Evolutionary conservation across 2,113 vertebrate genomes (phyloP).

Genomic region (Bettongia penicillata): DNA sequence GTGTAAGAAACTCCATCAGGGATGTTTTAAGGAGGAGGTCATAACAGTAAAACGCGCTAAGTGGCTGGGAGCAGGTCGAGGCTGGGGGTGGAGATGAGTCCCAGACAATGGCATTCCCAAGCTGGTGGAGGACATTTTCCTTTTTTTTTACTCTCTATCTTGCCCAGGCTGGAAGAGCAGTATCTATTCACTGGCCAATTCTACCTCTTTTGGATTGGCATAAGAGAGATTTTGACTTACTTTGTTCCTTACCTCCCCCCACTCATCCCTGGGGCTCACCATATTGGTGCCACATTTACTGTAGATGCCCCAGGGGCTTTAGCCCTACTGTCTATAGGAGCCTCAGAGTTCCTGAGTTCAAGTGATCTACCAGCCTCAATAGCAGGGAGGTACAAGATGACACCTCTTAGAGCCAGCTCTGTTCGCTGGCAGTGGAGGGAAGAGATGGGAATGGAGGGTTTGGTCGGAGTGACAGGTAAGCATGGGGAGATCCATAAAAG

Average conservation of each 20-base stretch:
- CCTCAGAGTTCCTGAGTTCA: no score
- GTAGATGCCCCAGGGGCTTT: background rate
- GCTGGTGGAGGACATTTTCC: background rate
- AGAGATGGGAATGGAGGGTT: background rate
- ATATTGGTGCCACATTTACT: background rate
- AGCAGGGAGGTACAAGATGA: background rate
- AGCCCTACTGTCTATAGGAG: background rate
- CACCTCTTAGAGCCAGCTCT: background rate
- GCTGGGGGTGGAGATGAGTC: background rate
- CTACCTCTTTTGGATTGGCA: background rate
- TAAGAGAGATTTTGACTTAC: background rate
- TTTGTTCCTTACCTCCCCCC: background rate
- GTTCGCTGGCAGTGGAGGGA: background rate
- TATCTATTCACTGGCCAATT: background rate
- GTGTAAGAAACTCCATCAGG: background rate
- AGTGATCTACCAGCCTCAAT: background rate
- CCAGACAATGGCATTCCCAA: background rate
- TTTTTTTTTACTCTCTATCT: background rate
- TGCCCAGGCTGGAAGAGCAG: background rate
- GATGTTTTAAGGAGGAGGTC: background rate
- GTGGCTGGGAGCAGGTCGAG: background rate
- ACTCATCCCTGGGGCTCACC: background rate
- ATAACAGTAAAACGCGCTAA: background rate
- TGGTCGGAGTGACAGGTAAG: background rate
- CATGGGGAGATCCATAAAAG: background rate